Base-by-base conservation (phyloP, 2,113 vertebrate species). In the Malurus alboscapulatus region DNA sequence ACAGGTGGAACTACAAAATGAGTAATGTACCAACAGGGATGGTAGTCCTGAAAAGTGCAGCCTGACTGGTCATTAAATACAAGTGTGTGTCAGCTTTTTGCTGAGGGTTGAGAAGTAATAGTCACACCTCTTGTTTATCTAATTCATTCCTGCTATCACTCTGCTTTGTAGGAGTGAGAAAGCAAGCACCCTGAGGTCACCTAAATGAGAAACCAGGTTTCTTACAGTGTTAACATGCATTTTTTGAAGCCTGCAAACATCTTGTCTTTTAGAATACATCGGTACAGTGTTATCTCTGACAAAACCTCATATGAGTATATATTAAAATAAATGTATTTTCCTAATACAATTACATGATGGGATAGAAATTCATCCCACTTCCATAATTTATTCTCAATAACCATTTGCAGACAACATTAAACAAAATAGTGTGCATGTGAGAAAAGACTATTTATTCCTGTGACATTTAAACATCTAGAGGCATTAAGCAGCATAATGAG, bases 1-100 rank as follows among this genome's bases (percentile, higher is more conserved):
- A 32, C 67, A 79, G 74, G 74, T 89, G n/a, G 76, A 92, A 68
- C 73, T 71, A 62, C 63, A 92, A 87, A 84, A 88, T 87, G 66
- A 93, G 69, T 81, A 92, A 94, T 59, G 71, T 32, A 73, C 22
- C 66, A 82, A 62, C 12, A 72, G 29, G 27, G 55, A 71, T 17
- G 26, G 44, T 25, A 90, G 83, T 26, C 36, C 44, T 67, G 42
- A 74, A 92, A 83, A 93, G 65, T 77, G 55, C 42, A 90, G 14
- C 54, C 63, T 87, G 59, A 42, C 25, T 66, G 34, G 59, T 65
- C 93, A 84, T 94, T 91, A 95, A 94, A 88, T 47, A 74, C n/a
- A 82, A 76, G 20, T 6, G 30, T 10, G 1, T 57, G 53, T 51
- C 84, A 88, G 45, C 51, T 59, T 88, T 93, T 73, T 62, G n/a